phyloP scores from a whole-genome alignment of 2,113 vertebrate species.

The Amblyopsis rosae region DNA sequence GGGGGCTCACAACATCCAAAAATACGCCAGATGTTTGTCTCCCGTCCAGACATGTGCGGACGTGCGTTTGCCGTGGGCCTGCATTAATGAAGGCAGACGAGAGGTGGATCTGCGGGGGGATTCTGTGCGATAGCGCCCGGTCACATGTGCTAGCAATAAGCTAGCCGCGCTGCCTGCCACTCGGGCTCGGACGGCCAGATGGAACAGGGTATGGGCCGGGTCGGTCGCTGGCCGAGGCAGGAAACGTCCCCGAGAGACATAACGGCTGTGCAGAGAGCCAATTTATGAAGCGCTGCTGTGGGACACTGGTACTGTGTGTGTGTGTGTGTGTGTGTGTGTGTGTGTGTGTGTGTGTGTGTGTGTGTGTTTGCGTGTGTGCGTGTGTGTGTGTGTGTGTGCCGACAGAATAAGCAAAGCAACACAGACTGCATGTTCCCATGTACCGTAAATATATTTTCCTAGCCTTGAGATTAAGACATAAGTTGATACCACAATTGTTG shows the following conservation, averaged over 20 bases:
- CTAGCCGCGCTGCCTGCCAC: slow-evolving; percentile 45
- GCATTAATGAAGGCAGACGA: slow-evolving; percentile 70
- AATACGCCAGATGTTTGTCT: slow-evolving; percentile 62
- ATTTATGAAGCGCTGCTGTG: slow-evolving; percentile 13
- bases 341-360: slow-evolving; percentile 12
- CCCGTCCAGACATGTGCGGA: slow-evolving; percentile 51
- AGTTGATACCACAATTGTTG: too few relatives aligned
- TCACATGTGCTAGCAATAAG: slow-evolving; percentile 74
- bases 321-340: slow-evolving; percentile 15
- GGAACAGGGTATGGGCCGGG: slow-evolving; percentile 19
- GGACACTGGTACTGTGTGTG: slow-evolving; percentile 35
- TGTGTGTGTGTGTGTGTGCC: not conserved
- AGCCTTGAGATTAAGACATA: too few relatives aligned
- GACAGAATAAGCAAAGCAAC: too few relatives aligned
- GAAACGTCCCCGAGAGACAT: slow-evolving; percentile 14
- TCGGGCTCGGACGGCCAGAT: slow-evolving; percentile 44
- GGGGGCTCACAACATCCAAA: slow-evolving; percentile 20
- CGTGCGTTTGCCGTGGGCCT: slow-evolving; percentile 57
- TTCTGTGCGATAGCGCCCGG: slow-evolving; percentile 49
- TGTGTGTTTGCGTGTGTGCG: slow-evolving; percentile 16
- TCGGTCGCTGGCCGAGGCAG: slow-evolving; percentile 1
- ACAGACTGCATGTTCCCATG: too few relatives aligned
- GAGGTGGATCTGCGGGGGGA: slow-evolving; percentile 10
- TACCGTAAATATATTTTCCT: too few relatives aligned
- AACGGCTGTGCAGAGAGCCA: not conserved